Evolutionary conservation across 2,113 vertebrate species (phyloP), one percentile per base, ranked within the genome.

Genomic region (Neoarius graeffei): DNA sequence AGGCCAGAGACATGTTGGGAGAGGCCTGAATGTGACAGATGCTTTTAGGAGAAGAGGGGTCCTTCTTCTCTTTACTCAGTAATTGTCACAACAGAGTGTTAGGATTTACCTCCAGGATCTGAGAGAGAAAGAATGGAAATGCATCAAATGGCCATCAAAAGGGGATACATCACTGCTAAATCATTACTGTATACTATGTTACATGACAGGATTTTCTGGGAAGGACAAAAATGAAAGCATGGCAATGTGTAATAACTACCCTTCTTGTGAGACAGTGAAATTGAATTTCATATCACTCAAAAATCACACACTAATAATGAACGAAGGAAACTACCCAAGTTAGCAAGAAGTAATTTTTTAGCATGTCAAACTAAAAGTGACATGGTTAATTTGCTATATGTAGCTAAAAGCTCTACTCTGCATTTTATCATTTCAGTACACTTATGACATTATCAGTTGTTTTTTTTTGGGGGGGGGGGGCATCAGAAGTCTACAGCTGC

Each of bases 1-100:
- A 93, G 73, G 92, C 77, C 50, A 95, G 93, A 9, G 95, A 93
- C 96, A 96, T 96, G 86, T 76, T 86, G 81, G 74, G 42, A 73
- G 80, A 27, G 27, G 66, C n/a, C 27, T 73, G 52, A 48, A 85
- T 50, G 25, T 54, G 54, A 60, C 15, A 17, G 30, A 81, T 35
- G 35, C 48, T 64, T 69, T 52, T n/a, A 60, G 57, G 81, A 35
- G 54, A 35, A 48, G 81, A 69, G 0, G 89, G 81, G 71, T 57
- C 57, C 73, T 76, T 48, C 62, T 86, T 69, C 87, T 19, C 74
- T 84, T 90, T 88, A 57, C 56, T 54, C 85, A 82, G 89, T 19
- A 66, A 85, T 74, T 6, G 87, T 90, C 84, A 81, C 77, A 77
- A 60, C 85, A 59, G n/a, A 76, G 89, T 73, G 90, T 89, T 93